Conservation (phyloP, 37 sponge, comb jelly and placozoan genomes). For the Crambe crambe region DNA sequence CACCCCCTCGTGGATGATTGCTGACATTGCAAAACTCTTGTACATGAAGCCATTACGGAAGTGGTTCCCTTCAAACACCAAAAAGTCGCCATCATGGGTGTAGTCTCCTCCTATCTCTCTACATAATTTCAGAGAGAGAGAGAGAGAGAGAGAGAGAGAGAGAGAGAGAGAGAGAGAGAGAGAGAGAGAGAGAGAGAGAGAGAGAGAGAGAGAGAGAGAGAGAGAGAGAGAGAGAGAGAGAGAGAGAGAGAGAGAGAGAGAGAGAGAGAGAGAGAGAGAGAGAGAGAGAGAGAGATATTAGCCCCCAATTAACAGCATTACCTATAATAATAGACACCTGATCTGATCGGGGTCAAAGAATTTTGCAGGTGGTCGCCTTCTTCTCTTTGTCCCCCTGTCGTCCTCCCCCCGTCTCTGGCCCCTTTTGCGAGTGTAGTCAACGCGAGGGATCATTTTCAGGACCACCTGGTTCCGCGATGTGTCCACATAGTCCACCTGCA, state of each 20-base stretch:
- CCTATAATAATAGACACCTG: too few species aligned
- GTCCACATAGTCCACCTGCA: constrained; percentile 87
- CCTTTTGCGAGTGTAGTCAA: constrained; percentile 89
- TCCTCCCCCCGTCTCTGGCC: constrained; percentile 46
- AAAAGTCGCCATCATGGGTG: constrained; percentile 84
- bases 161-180: constrained; percentile 21
- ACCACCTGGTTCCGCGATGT: constrained; percentile 74
- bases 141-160: constrained; percentile 25
- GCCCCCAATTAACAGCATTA: too few species aligned
- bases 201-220: not conserved
- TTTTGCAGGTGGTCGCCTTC: constrained; percentile 78
- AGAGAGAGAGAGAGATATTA: too few species aligned
- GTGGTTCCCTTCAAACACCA: constrained; percentile 88
- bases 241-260: too few species aligned
- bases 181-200: constrained; percentile 25
- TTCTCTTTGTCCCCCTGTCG: constrained; percentile 28
- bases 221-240: constrained; percentile 9
- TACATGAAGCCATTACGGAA: constrained; percentile 94
- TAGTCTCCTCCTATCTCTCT: constrained; percentile 83
- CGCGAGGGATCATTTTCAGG: constrained; percentile 88
- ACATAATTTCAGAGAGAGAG: not conserved
- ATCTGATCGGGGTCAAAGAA: constrained; percentile 86
- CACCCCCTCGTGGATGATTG: constrained; percentile 92
- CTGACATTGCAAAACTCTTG: constrained; percentile 88
- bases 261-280: too few species aligned